Percentiles rank a stretch among this genome's conserved stretches.
These are phyloP conservation scores for Lucilia sericata DNA, from an alignment of 1,140 invertebrate genomes.

Conservation along the genomic window DNA sequence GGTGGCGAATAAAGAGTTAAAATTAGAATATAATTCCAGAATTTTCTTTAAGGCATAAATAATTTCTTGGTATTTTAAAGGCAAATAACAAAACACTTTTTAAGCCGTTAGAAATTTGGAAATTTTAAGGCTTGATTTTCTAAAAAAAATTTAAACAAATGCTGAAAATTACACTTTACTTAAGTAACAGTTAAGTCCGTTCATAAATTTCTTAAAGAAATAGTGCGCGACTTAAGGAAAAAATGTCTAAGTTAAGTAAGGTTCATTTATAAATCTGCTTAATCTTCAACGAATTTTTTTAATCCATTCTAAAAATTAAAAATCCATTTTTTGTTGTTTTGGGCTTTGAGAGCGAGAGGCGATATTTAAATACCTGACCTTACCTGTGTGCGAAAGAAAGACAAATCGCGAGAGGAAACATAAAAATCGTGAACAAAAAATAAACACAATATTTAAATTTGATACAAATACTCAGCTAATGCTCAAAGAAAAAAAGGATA, in stretches of 20 bases:
- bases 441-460: neutral
- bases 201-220: constrained; percentile 10
- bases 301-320: neutral
- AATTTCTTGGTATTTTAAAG: too few species aligned
- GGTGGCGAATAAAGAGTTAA: too few species aligned
- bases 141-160: too few species aligned
- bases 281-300: neutral
- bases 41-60: too few species aligned
- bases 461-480: neutral
- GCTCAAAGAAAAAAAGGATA: neutral
- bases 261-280: neutral
- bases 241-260: neutral
- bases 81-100: too few species aligned
- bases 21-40: too few species aligned
- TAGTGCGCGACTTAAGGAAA: neutral
- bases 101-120: too few species aligned
- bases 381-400: neutral
- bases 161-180: too few species aligned
- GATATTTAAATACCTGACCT: neutral
- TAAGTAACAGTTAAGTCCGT: neutral
- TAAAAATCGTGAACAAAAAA: neutral
- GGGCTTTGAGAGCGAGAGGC: too few species aligned
- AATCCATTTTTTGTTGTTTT: neutral
- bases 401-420: neutral
- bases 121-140: too few species aligned